Percentiles rank a stretch among this genome's conserved stretches.
Evolutionary conservation across 2,113 vertebrate species (phyloP).

Genomic region (Grus americana): DNA sequence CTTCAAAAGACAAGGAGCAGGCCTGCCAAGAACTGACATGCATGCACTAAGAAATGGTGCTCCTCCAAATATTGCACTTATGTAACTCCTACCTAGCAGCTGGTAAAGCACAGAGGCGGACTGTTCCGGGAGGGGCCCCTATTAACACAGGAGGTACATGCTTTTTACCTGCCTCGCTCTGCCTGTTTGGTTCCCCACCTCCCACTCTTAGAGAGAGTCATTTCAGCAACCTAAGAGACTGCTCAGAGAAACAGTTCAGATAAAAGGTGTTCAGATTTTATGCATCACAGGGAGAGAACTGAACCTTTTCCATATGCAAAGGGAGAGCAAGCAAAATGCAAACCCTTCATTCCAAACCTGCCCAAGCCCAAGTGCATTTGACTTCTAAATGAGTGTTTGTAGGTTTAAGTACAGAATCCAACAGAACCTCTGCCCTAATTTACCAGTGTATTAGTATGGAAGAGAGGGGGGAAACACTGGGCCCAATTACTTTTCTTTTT

Average conservation of each 20-base stretch:
- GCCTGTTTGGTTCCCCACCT: background rate
- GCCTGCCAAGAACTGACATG: background rate
- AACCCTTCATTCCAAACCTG: background rate
- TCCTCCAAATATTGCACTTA: background rate
- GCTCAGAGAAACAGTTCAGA: background rate
- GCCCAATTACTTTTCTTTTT: background rate
- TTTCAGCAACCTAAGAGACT: background rate
- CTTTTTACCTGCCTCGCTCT: background rate
- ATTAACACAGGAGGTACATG: background rate
- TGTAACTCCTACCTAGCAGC: background rate
- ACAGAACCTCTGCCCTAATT: background rate
- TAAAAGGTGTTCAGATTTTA: background rate
- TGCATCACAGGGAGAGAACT: background rate
- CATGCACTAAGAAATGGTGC: background rate
- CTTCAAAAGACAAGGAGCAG: background rate
- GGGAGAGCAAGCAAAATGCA: background rate
- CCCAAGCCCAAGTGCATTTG: background rate
- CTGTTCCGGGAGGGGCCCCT: background rate
- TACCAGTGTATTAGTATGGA: background rate
- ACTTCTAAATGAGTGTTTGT: background rate
- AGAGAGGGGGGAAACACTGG: background rate
- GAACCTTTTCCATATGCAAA: background rate
- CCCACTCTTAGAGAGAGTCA: background rate
- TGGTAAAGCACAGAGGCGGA: background rate
- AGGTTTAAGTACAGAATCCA: background rate